A percentile compares a stretch with the other conserved stretches of the same genome.
Evolutionary conservation across 2,797 vertebrate genomes (phyloP).

Genomic region (Phoxinus dragarum): DNA sequence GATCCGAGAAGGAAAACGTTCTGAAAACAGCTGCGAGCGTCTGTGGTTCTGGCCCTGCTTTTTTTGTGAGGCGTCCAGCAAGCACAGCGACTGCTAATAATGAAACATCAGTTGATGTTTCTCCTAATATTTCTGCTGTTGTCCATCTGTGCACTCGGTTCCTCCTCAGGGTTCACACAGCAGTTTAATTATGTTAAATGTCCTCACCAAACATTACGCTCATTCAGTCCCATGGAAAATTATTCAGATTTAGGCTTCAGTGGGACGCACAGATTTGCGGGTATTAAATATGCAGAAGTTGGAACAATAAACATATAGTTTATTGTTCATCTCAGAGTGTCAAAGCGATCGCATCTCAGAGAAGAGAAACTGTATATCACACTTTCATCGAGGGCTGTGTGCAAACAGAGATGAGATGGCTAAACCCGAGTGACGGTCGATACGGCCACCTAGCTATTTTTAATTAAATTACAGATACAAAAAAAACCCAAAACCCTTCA

Average conservation of each 20-base stretch:
- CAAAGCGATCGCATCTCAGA: neutral
- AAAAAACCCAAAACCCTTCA: neutral
- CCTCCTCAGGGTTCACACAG: neutral
- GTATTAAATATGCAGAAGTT: conserved; percentile 9
- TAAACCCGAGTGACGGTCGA: neutral
- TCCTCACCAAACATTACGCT: neutral
- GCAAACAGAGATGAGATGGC: neutral
- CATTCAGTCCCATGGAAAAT: neutral
- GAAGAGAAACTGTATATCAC: neutral
- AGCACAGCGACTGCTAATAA: neutral
- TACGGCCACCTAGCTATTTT: neutral
- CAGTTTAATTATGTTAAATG: conserved; percentile 22
- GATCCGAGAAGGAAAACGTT: neutral
- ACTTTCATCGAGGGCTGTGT: neutral
- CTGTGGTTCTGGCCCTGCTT: too few relatives aligned
- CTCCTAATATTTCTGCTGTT: conserved; percentile 1
- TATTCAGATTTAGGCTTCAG: conserved; percentile 11
- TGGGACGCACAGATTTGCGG: neutral
- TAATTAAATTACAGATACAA: neutral
- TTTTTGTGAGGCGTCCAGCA: neutral
- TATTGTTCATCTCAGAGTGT: neutral
- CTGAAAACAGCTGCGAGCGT: neutral
- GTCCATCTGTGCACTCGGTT: neutral
- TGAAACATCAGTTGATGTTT: neutral
- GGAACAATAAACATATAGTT: neutral